phyloP scores from a whole-genome alignment of 37 sponge, comb jelly and placozoan species.

The Halichondria panicea region DNA sequence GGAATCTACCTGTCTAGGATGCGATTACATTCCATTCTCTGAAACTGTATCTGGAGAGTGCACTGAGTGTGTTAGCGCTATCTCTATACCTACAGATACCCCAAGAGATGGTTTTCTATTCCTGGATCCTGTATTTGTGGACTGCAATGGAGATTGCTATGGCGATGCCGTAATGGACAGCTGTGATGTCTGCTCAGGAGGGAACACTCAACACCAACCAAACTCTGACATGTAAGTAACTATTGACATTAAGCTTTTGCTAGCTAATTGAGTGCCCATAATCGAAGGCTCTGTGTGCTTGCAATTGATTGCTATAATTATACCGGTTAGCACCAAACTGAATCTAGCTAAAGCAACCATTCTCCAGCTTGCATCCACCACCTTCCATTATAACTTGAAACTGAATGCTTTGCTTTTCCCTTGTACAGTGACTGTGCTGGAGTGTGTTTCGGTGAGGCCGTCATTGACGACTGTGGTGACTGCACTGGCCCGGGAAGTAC shows the following conservation, averaged over 20 bases:
- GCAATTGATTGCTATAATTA: too few relatives aligned
- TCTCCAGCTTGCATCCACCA: too few relatives aligned
- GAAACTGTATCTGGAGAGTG: slow-evolving; percentile 24
- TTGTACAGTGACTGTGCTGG: slow-evolving; percentile 79
- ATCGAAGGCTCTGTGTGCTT: too few relatives aligned
- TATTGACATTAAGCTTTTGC: too few relatives aligned
- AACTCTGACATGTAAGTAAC: slow-evolving; percentile 69
- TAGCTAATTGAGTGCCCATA: too few relatives aligned
- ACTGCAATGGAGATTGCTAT: slow-evolving; percentile 71
- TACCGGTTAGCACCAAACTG: too few relatives aligned
- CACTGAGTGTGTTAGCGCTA: slow-evolving; percentile 40
- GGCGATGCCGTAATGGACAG: slow-evolving; percentile 65
- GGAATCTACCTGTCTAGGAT: slow-evolving; percentile 73
- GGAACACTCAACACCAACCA: slow-evolving; percentile 35
- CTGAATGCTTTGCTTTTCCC: not conserved
- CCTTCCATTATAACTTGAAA: not conserved
- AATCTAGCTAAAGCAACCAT: too few relatives aligned
- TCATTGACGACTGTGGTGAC: slow-evolving; percentile 70
- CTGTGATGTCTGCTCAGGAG: slow-evolving; percentile 74
- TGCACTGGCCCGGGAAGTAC: slow-evolving; percentile 68
- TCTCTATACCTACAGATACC: not conserved
- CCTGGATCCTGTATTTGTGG: slow-evolving; percentile 22
- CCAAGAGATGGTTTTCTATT: not conserved
- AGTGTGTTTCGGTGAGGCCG: slow-evolving; percentile 67
- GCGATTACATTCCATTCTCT: slow-evolving; percentile 85